Evolutionary conservation across 2,797 vertebrate species (phyloP).

Genomic region (Oceanodroma leucorhoa): DNA sequence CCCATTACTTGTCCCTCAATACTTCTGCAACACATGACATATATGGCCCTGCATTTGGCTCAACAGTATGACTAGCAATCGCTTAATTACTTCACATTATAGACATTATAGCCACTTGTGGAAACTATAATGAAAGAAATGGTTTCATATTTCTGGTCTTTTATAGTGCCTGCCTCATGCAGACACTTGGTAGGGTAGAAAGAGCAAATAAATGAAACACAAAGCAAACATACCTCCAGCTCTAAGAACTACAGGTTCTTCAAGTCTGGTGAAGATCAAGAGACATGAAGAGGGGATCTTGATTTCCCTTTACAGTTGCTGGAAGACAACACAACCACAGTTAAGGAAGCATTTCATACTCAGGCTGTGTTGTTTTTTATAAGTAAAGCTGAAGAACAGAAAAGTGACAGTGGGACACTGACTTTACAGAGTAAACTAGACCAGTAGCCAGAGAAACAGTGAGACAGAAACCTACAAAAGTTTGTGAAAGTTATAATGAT

Average conservation of each 20-base stretch:
- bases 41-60: background rate
- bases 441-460: background rate
- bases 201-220: background rate
- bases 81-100: background rate
- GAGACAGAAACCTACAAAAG: background rate
- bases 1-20: background rate
- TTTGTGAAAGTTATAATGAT: background rate
- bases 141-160: background rate
- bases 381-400: background rate
- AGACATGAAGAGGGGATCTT: background rate
- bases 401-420: background rate
- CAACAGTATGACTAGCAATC: background rate
- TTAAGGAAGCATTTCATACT: background rate
- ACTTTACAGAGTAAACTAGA: background rate
- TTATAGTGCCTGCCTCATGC: background rate
- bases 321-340: background rate
- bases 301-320: slow-evolving; percentile 3
- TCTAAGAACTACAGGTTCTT: slow-evolving; percentile 29
- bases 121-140: background rate
- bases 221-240: slow-evolving; percentile 31
- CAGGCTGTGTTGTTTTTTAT: background rate
- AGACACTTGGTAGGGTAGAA: background rate
- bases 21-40: background rate
- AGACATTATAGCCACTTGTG: background rate
- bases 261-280: slow-evolving; percentile 19